Base-by-base conservation (phyloP, 2,888 invertebrate genomes). In the Autographa gamma region DNA sequence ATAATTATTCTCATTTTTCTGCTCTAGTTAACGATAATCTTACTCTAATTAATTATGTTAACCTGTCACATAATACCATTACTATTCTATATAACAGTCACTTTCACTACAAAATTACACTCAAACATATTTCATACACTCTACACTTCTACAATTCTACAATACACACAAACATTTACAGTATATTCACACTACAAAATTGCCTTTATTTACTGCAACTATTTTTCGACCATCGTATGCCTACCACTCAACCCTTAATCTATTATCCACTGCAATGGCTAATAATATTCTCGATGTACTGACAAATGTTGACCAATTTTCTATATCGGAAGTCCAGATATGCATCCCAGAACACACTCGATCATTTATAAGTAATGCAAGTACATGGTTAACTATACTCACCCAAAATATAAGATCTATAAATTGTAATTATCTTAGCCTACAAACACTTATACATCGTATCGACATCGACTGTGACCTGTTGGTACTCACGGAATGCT, bases 331-430 rank as follows among this genome's bases (percentile, higher is more conserved):
- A 52, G 6, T 31, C 4, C 32, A 52, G 13, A 11, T 14, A 16
- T 63, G 62, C 31, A 31, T 16, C 8, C 62, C 62, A n/a, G 62
- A 63, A 38, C 34, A 60, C 4, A 60, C 60, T n/a, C 34, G 14
- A 6, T n/a, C 38, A 7, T 60, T n/a, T 38, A 8, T 58, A 25
- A 31, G 7, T 13, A 25, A 58, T 31, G 13, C 13, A 14, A 25
- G 25, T 11, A 31, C 2, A 31, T 58, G 31, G 25, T 9, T 16
- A 2, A 58, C 25, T 4, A 13, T 58, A 25, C 31, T 58, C 58
- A 58, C 16, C 16, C 38, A 38, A 38, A 38, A 38, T 38, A 38
- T 38, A 7, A 7, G 38, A 9, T 38, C 38, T 11, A 38, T 38
- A 9, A 38, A 38, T 38, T 38, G 38, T 38, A 38, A 38, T 38